phyloP scores from a whole-genome alignment of 2,797 vertebrate species.

The Crenuchus spilurus region DNA sequence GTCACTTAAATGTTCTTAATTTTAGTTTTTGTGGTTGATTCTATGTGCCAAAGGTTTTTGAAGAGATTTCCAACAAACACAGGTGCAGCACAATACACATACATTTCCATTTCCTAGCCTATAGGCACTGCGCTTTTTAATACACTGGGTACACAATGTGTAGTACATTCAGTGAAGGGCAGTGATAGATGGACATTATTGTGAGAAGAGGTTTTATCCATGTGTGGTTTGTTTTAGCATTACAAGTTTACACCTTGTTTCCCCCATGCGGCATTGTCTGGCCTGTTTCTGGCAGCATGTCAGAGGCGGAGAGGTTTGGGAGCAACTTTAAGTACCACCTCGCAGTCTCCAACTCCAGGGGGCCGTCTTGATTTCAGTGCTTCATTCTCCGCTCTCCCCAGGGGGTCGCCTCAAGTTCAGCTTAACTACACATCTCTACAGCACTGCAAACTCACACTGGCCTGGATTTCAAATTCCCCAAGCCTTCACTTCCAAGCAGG shows the following conservation, averaged over 20 bases:
- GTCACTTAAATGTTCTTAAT: too few relatives aligned
- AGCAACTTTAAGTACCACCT: not conserved
- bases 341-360: conserved; percentile 7
- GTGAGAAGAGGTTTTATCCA: not conserved
- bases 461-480: conserved; percentile 19
- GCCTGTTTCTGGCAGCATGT: not conserved
- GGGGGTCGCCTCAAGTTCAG: conserved; percentile 24
- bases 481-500: not conserved
- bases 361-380: conserved; percentile 1
- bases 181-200: not conserved
- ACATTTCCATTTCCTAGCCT: too few relatives aligned
- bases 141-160: too few relatives aligned
- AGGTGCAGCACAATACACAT: too few relatives aligned
- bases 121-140: too few relatives aligned
- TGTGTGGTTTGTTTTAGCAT: conserved; percentile 2
- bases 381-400: conserved; percentile 31
- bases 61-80: too few relatives aligned
- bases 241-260: not conserved
- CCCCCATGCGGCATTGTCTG: not conserved
- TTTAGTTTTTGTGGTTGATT: too few relatives aligned
- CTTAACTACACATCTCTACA: conserved; percentile 7
- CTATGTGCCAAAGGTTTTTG: too few relatives aligned
- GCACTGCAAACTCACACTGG: not conserved
- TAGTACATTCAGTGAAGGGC: not conserved
- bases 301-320: not conserved